Evolutionary conservation across 2,888 invertebrate genomes (phyloP), one percentile per base, ranked within the genome.

Genomic region (Clunio marinus): DNA sequence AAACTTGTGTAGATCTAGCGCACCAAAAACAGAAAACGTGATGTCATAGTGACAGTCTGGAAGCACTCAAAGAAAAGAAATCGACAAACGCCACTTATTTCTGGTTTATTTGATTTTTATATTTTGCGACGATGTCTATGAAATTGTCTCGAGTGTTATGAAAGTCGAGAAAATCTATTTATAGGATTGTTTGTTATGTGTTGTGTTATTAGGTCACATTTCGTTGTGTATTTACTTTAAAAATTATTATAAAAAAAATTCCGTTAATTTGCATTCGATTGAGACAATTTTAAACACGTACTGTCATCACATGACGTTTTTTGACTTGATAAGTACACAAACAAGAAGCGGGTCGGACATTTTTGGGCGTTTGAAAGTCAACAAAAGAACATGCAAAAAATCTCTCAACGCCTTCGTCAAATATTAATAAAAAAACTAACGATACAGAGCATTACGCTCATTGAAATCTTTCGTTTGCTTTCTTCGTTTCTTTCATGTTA

Each of bases 161-260:
- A 51, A n/a, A 17, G n/a, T n/a, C n/a, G 35, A 5, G 5, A 5
- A 22, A 2, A 22, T 51, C 51, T 51, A 51, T 51, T 13, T 51
- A 20, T 22, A 51, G 51, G 51, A 22, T 17, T 22, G n/a, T n/a
- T n/a, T n/a, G n/a, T n/a, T n/a, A n/a, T n/a, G n/a, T n/a, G n/a
- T n/a, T n/a, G 51, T 22, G 51, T 51, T 51, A 51, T 51, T 51
- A 51, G 51, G 51, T 51, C 51, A 17, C 51, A 51, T 51, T 51
- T 51, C n/a, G 51, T 51, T 51, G 2, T 22, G 22, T 51, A 20
- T 22, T 51, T 41, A n/a, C 10, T 41, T 41, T 51, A 41, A 41
- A 5, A 10, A 41, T 15, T 32, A 32, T 10, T 8, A 32, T 32
- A 32, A 32, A 51, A 51, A 51, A 13, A 17, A n/a, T 41, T 15